Conservation (phyloP, 2,797 vertebrate genomes). For the Saxicola maurus region DNA sequence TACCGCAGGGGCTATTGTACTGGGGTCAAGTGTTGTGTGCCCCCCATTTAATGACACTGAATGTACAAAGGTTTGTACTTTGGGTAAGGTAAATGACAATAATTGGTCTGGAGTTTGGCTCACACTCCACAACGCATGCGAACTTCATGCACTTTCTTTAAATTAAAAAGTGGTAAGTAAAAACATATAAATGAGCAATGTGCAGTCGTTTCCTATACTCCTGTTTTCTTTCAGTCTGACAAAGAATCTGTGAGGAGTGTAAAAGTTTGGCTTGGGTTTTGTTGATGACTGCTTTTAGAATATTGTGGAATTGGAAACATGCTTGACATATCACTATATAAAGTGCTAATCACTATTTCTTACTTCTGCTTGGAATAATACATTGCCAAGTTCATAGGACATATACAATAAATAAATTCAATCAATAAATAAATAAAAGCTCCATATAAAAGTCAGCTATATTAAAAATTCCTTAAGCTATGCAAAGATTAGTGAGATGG, state of each 20-base stretch:
- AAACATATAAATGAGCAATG: background rate
- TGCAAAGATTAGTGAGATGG: background rate
- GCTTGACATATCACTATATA: background rate
- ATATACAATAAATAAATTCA: background rate
- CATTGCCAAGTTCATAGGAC: background rate
- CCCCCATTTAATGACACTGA: slow-evolving; percentile 95
- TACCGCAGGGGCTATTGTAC: slow-evolving; percentile 78
- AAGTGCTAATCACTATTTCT: background rate
- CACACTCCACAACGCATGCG: rapidly evolving
- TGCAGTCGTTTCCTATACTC: background rate
- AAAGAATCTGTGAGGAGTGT: background rate
- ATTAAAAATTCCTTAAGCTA: background rate
- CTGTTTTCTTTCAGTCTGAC: background rate
- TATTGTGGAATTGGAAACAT: background rate
- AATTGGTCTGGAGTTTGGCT: background rate
- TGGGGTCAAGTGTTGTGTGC: slow-evolving; percentile 88
- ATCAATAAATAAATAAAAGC: background rate
- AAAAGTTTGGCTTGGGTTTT: background rate
- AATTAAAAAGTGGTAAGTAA: slow-evolving; percentile 7
- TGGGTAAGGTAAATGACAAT: slow-evolving; percentile 10
- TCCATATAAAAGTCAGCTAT: background rate
- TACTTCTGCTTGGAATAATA: background rate
- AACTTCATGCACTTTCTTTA: background rate
- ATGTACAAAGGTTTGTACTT: slow-evolving; percentile 90
- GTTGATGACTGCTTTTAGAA: background rate